phyloP scores from a whole-genome alignment of 1,140 invertebrate genomes.

The Archegozetes longisetosus region DNA sequence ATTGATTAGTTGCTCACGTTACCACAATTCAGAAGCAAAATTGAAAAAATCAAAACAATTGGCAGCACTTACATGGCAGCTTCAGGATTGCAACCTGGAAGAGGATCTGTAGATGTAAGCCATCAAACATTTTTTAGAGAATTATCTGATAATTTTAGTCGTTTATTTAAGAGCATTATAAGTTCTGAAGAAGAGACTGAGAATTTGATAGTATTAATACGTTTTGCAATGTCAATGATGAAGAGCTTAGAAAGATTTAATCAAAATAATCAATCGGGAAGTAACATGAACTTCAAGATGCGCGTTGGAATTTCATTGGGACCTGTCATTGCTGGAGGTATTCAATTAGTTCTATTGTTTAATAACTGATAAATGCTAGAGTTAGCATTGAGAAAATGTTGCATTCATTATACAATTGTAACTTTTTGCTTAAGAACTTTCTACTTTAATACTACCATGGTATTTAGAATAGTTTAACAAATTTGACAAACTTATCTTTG shows the following conservation, averaged over 20 bases:
- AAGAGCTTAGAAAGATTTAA: constrained; percentile 33
- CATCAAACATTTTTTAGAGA: background rate
- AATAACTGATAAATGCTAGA: too few species aligned
- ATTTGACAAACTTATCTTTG: too few species aligned
- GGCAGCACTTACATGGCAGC: constrained; percentile 90
- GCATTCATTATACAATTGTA: too few species aligned
- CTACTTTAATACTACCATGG: too few species aligned
- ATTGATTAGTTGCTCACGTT: constrained; percentile 25
- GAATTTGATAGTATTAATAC: constrained; percentile 40
- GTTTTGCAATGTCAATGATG: constrained; percentile 47
- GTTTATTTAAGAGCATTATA: constrained; percentile 2
- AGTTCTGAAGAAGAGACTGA: constrained; percentile 16
- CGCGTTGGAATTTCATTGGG: constrained; percentile 56
- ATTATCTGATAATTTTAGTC: background rate
- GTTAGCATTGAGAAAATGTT: too few species aligned
- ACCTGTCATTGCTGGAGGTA: constrained; percentile 70
- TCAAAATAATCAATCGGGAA: background rate
- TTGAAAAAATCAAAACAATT: constrained; percentile 85
- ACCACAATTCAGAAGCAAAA: constrained; percentile 25
- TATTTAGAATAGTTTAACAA: too few species aligned
- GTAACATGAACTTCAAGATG: constrained; percentile 29
- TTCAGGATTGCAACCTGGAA: constrained; percentile 2
- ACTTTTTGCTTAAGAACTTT: too few species aligned
- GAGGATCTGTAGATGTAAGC: constrained; percentile 19
- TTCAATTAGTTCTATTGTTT: too few species aligned